These are phyloP conservation scores for Cyrtodaria siliqua DNA, from an alignment of 2,888 invertebrate genomes.

Conservation along the genomic window DNA sequence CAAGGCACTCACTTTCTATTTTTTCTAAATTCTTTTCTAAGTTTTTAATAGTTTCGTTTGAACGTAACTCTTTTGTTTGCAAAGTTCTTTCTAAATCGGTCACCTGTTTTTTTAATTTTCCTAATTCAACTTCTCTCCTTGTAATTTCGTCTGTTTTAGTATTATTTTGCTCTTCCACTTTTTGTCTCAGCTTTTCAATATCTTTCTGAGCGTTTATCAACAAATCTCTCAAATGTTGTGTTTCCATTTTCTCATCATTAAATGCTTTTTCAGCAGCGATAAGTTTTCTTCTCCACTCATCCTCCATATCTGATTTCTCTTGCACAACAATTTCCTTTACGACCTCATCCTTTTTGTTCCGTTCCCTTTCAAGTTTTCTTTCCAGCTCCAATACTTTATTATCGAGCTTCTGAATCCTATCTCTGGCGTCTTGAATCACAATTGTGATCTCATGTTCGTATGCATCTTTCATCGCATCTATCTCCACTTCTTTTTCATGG, in stretches of 20 bases:
- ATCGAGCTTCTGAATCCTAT: conserved; percentile 70
- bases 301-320: conserved; percentile 65
- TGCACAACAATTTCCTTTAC: conserved; percentile 63
- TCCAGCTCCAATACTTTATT: conserved; percentile 67
- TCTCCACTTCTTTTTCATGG: conserved; percentile 85
- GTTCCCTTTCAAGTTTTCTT: conserved; percentile 63
- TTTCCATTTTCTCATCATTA: conserved; percentile 79
- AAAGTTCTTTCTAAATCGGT: conserved; percentile 73
- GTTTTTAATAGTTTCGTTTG: conserved; percentile 69
- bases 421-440: conserved; percentile 78
- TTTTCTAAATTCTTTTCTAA: conserved; percentile 74
- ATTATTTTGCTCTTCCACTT: conserved; percentile 70
- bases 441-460: conserved; percentile 82
- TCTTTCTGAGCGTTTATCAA: conserved; percentile 82
- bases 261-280: conserved; percentile 72
- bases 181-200: conserved; percentile 79
- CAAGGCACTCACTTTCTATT: conserved; percentile 74
- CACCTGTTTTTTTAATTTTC: conserved; percentile 68
- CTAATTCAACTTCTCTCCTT: conserved; percentile 74
- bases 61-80: conserved; percentile 69
- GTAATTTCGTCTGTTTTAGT: conserved; percentile 75
- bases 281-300: conserved; percentile 75
- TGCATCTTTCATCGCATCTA: conserved; percentile 82
- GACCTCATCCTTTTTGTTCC: conserved; percentile 58
- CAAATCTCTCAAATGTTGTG: conserved; percentile 80